These are phyloP conservation scores for Ylistrum balloti DNA, from an alignment of 1,140 invertebrate species.

Conservation along the genomic window DNA sequence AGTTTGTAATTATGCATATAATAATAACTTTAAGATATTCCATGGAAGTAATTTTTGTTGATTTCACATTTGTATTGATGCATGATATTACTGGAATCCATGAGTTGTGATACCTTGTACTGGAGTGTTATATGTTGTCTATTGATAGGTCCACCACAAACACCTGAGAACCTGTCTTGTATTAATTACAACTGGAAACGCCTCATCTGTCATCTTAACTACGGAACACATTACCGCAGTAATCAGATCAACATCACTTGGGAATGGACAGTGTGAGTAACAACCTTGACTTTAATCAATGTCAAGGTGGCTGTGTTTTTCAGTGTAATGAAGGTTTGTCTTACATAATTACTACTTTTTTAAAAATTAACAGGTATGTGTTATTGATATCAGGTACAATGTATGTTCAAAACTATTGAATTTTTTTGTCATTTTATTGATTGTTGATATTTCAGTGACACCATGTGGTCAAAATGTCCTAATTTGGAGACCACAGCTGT, in stretches of 20 bases:
- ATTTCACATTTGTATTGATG: no score
- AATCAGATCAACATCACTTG: not conserved
- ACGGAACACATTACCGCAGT: not conserved
- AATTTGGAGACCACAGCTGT: not conserved
- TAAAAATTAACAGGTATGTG: no score
- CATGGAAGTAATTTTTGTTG: no score
- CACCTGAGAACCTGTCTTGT: not conserved
- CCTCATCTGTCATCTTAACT: not conserved
- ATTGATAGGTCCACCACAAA: not conserved
- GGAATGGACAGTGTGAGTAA: constrained; percentile 12
- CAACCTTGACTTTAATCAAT: not conserved
- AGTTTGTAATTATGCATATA: no score
- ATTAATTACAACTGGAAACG: not conserved
- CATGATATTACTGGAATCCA: no score
- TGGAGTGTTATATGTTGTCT: not conserved
- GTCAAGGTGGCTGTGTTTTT: not conserved
- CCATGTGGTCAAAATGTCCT: not conserved
- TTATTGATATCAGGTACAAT: no score
- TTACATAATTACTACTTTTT: no score
- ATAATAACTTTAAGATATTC: no score
- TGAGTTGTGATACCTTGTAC: no score
- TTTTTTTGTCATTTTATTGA: no score
- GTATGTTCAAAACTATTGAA: no score
- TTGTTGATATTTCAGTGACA: not conserved
- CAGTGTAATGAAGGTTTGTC: no score